Conservation (phyloP, 2,888 invertebrate species). For the Drosophila infuscata region DNA sequence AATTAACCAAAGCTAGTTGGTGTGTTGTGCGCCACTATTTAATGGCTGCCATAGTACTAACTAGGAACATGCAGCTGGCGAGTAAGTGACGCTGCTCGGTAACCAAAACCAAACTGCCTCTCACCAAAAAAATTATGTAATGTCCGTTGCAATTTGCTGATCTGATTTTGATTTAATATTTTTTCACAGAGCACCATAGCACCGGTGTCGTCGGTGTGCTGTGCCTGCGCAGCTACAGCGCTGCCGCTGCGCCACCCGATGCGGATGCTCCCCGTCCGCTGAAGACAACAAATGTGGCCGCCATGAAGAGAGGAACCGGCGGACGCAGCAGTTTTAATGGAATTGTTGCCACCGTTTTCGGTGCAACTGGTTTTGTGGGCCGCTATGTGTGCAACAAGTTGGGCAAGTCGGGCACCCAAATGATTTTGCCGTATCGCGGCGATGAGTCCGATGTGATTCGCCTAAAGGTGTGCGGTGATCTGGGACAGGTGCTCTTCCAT, state of each 20-base stretch:
- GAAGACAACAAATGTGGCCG: conserved; percentile 87
- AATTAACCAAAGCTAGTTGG: conserved; percentile 34
- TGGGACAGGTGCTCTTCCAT: conserved; percentile 97
- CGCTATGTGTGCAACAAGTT: conserved; percentile 94
- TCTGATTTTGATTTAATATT: conserved; percentile 21
- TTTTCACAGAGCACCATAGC: conserved; percentile 75
- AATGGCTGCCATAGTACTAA: conserved; percentile 83
- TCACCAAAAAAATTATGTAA: conserved; percentile 73
- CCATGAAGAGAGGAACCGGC: conserved; percentile 93
- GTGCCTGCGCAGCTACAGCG: conserved; percentile 75
- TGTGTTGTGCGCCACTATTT: conserved; percentile 42
- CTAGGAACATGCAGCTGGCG: conserved; percentile 81
- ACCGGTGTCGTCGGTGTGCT: conserved; percentile 81
- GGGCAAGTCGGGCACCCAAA: conserved; percentile 94
- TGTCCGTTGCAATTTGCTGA: conserved; percentile 29
- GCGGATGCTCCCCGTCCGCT: conserved; percentile 82
- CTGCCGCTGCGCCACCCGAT: conserved; percentile 60
- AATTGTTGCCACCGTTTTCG: conserved; percentile 98
- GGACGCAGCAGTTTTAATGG: conserved; percentile 99
- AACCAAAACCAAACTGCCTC: background rate
- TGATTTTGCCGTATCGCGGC: conserved; percentile 96
- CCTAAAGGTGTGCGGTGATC: conserved; percentile 95
- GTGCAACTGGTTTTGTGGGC: conserved; percentile 95
- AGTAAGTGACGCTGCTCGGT: conserved; percentile 77
- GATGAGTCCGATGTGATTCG: conserved; percentile 92